Percentiles rank a stretch among this genome's conserved stretches.
phyloP scores from a whole-genome alignment of 1,140 invertebrate genomes.

The Whitmania pigra region DNA sequence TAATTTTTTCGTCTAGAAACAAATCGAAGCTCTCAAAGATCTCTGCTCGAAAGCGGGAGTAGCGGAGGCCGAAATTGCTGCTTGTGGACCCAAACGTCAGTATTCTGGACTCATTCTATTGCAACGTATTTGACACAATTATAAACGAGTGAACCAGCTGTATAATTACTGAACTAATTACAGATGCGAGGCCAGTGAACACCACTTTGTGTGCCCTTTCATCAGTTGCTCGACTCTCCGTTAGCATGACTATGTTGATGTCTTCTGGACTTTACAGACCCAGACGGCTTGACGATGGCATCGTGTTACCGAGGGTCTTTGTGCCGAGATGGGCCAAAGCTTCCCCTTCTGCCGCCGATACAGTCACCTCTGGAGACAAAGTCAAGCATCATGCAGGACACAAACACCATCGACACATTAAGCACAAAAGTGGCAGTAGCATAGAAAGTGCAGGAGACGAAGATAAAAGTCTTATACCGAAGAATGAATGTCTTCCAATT shows the following conservation, averaged over 20 bases:
- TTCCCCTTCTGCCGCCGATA: background rate
- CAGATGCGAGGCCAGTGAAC: slow-evolving; percentile 20
- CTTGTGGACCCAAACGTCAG: slow-evolving; percentile 24
- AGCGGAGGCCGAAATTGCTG: slow-evolving; percentile 21
- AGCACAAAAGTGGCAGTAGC: background rate
- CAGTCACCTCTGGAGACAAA: background rate
- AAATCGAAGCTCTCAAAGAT: slow-evolving; percentile 25
- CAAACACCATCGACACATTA: background rate
- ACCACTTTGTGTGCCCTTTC: slow-evolving; percentile 25
- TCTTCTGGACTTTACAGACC: slow-evolving; percentile 23
- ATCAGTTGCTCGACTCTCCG: slow-evolving; percentile 24
- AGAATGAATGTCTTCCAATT: background rate
- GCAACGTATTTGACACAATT: background rate
- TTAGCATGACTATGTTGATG: slow-evolving; percentile 26
- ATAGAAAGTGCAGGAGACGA: background rate
- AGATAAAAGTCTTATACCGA: background rate
- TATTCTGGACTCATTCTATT: background rate
- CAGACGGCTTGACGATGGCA: background rate
- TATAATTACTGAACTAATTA: background rate
- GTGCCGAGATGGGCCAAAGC: slow-evolving; percentile 4
- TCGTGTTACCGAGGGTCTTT: slow-evolving; percentile 15
- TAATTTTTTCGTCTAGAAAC: slow-evolving; percentile 1
- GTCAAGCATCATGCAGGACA: background rate
- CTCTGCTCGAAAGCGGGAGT: slow-evolving; percentile 23
- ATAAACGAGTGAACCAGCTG: background rate